Base-by-base conservation (phyloP, 1,140 invertebrate species). In the Drosophila neocordata region DNA sequence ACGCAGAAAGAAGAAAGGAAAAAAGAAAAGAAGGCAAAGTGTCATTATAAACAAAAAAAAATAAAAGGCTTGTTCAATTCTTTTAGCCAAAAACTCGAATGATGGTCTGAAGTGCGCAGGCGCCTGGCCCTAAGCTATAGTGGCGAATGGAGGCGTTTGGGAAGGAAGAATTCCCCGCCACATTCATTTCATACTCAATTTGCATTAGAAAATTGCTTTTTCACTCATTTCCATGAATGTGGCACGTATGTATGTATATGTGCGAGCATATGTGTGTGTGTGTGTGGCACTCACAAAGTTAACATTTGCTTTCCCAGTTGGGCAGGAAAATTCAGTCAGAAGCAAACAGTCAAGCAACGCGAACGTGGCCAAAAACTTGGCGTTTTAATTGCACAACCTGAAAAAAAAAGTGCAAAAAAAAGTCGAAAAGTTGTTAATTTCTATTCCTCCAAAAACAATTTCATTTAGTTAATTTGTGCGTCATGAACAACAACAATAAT, bases 251-350 rank as follows among this genome's bases (percentile, higher is more conserved):
- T 37, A 35, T 53, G 24, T 35, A 18, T 37, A 24, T 55, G 15
- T 63, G 60, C 31, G n/a, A n/a, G n/a, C n/a, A n/a, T n/a, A n/a
- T n/a, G 58, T 52, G 61, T 64, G 51, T 64, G 35, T 56, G 60
- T 64, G 61, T 51, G 52, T 18, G 52, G 24, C 62, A 48, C 20
- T n/a, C 41, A 52, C 38, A 65, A 77, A 87, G 83, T 87, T 85
- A 88, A 87, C 82, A 75, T 88, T 79, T 51, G 62, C 31, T 9
- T 52, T 59, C 60, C 67, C 63, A 73, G n/a, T 67, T 65, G 68
- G 71, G 37, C 56, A 56, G 79, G 64, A 34, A 73, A 88, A 88
- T 79, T 87, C 72, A 87, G 83, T 87, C 66, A 74, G 52, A 41
- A 66, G 83, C 72, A 65, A 87, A 67, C 75, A 76, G 69, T 38